Evolutionary conservation across 2,113 vertebrate genomes (phyloP).

Genomic region (Callocephalon fimbriatum): DNA sequence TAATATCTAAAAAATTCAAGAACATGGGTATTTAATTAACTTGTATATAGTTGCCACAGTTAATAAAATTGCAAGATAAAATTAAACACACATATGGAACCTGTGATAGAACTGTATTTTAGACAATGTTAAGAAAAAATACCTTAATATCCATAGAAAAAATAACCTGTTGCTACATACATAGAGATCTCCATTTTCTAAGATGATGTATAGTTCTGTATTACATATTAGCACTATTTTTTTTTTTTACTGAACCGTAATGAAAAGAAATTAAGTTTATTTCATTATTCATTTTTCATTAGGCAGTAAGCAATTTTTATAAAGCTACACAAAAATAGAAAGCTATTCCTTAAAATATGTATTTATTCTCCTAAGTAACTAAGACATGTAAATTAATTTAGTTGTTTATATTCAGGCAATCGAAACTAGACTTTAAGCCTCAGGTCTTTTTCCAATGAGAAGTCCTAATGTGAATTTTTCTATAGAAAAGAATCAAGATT

Average conservation of each 20-base stretch:
- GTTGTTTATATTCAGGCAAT: background rate
- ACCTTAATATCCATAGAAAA: constrained; percentile 22
- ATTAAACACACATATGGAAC: constrained; percentile 23
- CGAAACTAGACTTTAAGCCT: background rate
- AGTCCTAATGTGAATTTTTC: background rate
- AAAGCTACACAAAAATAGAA: constrained; percentile 35
- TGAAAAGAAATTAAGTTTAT: constrained; percentile 41
- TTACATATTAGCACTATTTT: background rate
- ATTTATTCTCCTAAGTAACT: constrained; percentile 17
- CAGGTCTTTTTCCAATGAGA: background rate
- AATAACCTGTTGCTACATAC: background rate
- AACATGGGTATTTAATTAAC: constrained; percentile 7
- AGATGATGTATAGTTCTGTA: background rate
- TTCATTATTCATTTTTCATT: constrained; percentile 18
- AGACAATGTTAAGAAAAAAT: constrained; percentile 27
- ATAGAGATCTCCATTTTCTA: constrained; percentile 7
- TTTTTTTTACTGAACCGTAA: constrained; percentile 10
- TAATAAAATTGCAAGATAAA: background rate
- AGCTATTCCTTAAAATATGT: background rate
- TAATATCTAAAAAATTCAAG: constrained; percentile 38
- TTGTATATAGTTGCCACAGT: background rate
- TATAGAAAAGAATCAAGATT: background rate
- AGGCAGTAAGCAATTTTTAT: constrained; percentile 20
- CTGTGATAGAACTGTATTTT: background rate
- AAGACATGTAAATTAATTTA: background rate